Evolutionary conservation across 2,113 vertebrate genomes (phyloP).

Genomic region (Rhinolophus sinicus): DNA sequence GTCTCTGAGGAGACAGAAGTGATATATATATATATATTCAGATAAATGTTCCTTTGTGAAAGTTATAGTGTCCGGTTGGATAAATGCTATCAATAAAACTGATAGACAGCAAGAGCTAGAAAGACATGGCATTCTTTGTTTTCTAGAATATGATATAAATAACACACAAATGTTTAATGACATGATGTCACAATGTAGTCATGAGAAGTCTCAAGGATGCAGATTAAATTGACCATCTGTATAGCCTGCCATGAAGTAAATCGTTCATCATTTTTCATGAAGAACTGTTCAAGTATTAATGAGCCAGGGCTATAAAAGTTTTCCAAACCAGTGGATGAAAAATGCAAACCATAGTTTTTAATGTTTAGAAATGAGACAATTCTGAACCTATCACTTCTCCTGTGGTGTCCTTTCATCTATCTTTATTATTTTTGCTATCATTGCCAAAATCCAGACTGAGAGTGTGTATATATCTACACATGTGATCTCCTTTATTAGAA

Average conservation of each 20-base stretch:
- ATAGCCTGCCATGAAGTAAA: constrained; percentile 42
- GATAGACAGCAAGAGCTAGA: background rate
- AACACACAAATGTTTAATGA: constrained; percentile 66
- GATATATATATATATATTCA: constrained; percentile 31
- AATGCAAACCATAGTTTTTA: constrained; percentile 36
- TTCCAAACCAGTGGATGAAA: constrained; percentile 54
- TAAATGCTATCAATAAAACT: constrained; percentile 49
- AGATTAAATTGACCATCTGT: constrained; percentile 73
- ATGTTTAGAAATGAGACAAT: constrained; percentile 41
- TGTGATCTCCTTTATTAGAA: background rate
- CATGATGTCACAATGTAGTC: constrained; percentile 53
- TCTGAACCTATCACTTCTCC: background rate
- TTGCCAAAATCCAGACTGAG: background rate
- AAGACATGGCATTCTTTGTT: constrained; percentile 48
- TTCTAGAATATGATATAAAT: constrained; percentile 54
- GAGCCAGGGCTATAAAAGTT: constrained; percentile 50
- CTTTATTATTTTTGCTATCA: background rate
- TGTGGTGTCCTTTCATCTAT: background rate
- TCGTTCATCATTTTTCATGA: constrained; percentile 60
- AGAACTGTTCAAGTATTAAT: constrained; percentile 67
- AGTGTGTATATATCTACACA: background rate
- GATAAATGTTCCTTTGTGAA: constrained; percentile 45
- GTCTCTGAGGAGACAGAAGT: constrained; percentile 50
- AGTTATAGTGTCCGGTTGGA: background rate
- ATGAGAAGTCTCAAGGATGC: constrained; percentile 64